These are phyloP conservation scores for Amphiura filiformis DNA, from an alignment of 35 echinoderm and acorn worm species.

Conservation along the genomic window DNA sequence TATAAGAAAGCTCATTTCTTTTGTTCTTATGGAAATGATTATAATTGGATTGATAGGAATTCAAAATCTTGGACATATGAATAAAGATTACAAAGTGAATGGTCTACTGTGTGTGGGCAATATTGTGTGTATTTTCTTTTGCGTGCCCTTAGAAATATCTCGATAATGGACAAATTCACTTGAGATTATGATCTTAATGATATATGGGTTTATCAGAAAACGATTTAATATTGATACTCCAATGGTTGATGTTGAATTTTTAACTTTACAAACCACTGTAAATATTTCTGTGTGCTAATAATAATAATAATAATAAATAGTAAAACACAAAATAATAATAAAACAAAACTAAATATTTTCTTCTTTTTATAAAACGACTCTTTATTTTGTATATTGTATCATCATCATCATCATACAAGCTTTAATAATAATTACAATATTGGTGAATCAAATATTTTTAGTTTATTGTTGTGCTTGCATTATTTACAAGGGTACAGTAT, in stretches of 20 bases:
- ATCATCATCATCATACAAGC: too few relatives aligned
- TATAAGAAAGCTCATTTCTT: neutral
- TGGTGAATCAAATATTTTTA: too few relatives aligned
- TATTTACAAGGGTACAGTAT: too few relatives aligned
- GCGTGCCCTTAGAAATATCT: neutral
- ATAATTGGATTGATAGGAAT: neutral
- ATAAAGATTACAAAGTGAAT: neutral
- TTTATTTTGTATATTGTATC: too few relatives aligned
- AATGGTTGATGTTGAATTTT: neutral
- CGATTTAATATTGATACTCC: neutral
- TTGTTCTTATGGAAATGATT: constrained; percentile 40
- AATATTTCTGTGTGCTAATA: too few relatives aligned
- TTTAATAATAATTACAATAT: too few relatives aligned
- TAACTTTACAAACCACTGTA: neutral
- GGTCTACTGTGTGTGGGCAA: constrained; percentile 34
- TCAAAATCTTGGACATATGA: neutral
- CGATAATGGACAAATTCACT: neutral
- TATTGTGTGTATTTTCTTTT: constrained; percentile 32
- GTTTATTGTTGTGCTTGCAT: too few relatives aligned
- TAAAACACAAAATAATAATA: too few relatives aligned
- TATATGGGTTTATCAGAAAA: neutral
- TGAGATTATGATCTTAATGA: constrained; percentile 13
- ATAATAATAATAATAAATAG: too few relatives aligned
- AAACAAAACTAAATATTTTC: too few relatives aligned
- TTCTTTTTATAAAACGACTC: too few relatives aligned